phyloP scores from a whole-genome alignment of 2,797 vertebrate species.

The Rhinogobio ventralis region DNA sequence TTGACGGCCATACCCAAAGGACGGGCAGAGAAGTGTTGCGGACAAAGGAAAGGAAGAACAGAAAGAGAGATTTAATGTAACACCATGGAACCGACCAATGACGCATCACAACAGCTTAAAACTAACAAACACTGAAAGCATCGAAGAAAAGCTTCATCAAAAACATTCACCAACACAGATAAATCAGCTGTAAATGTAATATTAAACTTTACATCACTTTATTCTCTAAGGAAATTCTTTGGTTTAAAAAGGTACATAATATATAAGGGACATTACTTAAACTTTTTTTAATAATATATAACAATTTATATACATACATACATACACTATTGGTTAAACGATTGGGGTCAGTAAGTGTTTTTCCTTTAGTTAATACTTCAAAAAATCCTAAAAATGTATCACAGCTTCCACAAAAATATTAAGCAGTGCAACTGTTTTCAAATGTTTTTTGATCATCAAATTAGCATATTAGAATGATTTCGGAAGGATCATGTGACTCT shows the following conservation, averaged over 20 bases:
- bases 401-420: background rate
- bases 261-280: background rate
- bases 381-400: background rate
- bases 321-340: background rate
- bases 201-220: too few relatives aligned
- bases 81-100: background rate
- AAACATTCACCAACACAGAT: background rate
- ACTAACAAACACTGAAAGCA: background rate
- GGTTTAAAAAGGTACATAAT: background rate
- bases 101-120: background rate
- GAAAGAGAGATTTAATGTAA: slow-evolving; percentile 35
- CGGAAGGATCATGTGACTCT: background rate
- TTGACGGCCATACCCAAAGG: slow-evolving; percentile 29
- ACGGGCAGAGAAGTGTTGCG: background rate
- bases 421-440: background rate
- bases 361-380: background rate
- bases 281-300: background rate
- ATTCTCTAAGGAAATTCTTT: background rate
- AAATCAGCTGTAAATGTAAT: background rate
- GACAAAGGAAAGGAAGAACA: slow-evolving; percentile 23
- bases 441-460: background rate
- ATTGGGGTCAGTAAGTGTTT: background rate
- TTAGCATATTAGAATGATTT: background rate
- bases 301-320: background rate
- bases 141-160: background rate